Percentiles rank a stretch among this genome's conserved stretches.
These are phyloP conservation scores for Chelidonichthys spinosus DNA, from an alignment of 2,797 vertebrate genomes.

Conservation along the genomic window DNA sequence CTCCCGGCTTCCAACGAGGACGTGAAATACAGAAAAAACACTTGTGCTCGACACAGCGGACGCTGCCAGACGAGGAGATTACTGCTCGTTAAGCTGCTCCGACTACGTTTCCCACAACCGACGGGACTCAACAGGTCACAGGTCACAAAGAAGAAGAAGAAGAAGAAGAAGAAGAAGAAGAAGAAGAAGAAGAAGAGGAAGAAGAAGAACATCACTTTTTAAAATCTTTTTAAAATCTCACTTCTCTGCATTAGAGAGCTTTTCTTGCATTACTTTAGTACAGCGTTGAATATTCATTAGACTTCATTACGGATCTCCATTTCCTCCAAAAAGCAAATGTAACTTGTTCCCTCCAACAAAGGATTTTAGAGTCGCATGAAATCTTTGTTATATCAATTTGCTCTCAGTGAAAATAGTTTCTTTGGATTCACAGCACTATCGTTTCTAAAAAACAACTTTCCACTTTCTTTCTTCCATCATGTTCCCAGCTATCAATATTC, in stretches of 20 bases:
- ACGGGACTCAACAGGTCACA: constrained; percentile 73
- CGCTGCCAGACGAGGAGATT: constrained; percentile 76
- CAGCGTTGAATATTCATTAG: constrained; percentile 7
- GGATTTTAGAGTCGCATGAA: no score
- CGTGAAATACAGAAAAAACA: constrained; percentile 56
- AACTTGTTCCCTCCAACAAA: no score
- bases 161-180: no score
- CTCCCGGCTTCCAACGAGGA: constrained; percentile 52
- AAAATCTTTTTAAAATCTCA: constrained; percentile 18
- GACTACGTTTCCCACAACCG: constrained; percentile 54
- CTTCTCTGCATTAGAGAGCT: not conserved
- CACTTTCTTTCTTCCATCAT: not conserved
- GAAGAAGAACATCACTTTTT: no score
- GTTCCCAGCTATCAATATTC: not conserved
- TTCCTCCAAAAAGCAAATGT: not conserved
- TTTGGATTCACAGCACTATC: not conserved
- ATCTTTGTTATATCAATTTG: not conserved
- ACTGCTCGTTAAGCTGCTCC: constrained; percentile 70
- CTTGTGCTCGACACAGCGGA: constrained; percentile 58
- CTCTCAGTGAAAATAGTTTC: not conserved
- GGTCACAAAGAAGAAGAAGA: constrained; percentile 41
- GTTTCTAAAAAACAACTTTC: not conserved
- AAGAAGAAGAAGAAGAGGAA: no score
- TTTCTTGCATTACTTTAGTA: constrained; percentile 20
- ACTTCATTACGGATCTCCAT: not conserved